Base-by-base conservation (phyloP, 2,797 vertebrate genomes). In the Tragopan temminckii region DNA sequence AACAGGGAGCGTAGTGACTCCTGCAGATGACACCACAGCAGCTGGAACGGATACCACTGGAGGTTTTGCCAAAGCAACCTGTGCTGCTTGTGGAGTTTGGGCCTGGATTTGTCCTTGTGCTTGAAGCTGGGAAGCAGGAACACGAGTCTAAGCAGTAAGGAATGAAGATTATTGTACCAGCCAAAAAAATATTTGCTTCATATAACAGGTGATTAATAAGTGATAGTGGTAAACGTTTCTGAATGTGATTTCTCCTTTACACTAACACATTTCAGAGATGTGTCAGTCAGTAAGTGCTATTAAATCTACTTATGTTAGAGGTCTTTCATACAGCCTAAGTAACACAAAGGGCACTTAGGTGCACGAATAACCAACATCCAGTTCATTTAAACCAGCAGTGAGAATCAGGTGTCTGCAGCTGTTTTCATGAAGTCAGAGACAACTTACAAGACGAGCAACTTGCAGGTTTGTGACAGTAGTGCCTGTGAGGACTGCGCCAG, bases 381-480 rank as follows among this genome's bases (percentile, higher is more conserved):
- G 55, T 5, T 66, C 53, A 62, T n/a, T 50, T n/a, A 74, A 85
- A 67, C 11, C 53, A 74, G 33, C 20, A 67, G 35, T 48, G 20
- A 58, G 33, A 70, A 20, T 2, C 42, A 74, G 40, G 25, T 31
- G 23, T 40, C 36, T 57, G 63, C 67, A 36, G 12, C 24, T 6
- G 7, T 3, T 81, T 58, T 31, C 69, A 31, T 36, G 19, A 85
- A 63, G 52, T 7, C 43, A 63, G n/a, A 66, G n/a, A 38, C 57
- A 80, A 98, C 98, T 98, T 97, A 99, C 99, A 80, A 99, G 98
- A 88, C 99, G 98, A 93, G 99, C 97, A 82, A 99, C 98, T 79
- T 99, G 99, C 80, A 99, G 98, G 96, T 98, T 99, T 74, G 98
- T 94, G 74, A 99, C 98, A 0, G 99, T 97, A 29, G 99, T 97